Evolutionary conservation across 2,888 invertebrate species (phyloP), one percentile per base, ranked within the genome.

Genomic region (Cephus sareptanus): DNA sequence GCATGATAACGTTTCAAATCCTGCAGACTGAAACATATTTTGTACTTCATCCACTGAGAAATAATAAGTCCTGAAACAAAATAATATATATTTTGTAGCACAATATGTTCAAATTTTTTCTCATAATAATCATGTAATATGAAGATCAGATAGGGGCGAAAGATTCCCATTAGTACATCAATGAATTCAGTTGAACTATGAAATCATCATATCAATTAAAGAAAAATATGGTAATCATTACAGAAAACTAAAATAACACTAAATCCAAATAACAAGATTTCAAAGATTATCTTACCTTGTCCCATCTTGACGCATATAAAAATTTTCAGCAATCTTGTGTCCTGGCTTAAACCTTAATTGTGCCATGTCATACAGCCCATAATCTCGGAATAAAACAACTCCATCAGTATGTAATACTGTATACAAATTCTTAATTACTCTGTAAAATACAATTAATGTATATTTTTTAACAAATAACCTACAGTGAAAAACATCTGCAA

Each of bases 231-330:
- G 31, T 31, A 71, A 34, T 30, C 2, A 15, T 33, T 9, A 74
- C 12, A 34, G 4, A 34, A 23, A 13, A 74, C 3, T 71, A 12
- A 31, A 71, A 30, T 31, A 15, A 71, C 0, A 30, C 12, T 71
- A 71, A 71, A 15, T 71, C 71, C 9, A 56, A 23, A 56, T 56
- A 56, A 56, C 0, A 56, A 56, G 0, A 6, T 40, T 15, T 40
- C 6, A 40, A 40, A 15, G 40, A 15, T 56, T 56, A 15, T 85
- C 85, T 83, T 89, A 95, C 94, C 98, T 94, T 0, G 99, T 99
- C 1, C 98, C 98, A 94, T 99, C 99, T 91, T 99, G 99, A 31
- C 99, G 93, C 94, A 98, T 96, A 90, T 99, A 99, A 85, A 98
- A 96, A 90, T 98, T 97, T 4, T 99, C 98, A 0, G 95, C 92